Evolutionary conservation across 2,797 vertebrate species (phyloP), one percentile per base, ranked within the genome.

Genomic region (Anabas testudineus): DNA sequence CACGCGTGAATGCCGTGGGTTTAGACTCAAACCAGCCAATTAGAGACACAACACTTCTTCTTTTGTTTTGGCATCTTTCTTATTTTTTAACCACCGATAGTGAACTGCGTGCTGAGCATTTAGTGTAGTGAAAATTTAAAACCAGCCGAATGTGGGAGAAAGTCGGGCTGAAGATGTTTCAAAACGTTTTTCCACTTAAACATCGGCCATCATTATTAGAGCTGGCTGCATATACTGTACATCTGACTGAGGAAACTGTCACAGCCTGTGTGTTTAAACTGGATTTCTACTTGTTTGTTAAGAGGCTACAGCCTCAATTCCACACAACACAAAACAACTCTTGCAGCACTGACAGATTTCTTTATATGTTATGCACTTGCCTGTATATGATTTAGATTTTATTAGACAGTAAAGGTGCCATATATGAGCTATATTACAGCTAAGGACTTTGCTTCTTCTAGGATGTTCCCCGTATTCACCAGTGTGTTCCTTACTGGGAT

Each of bases 1-100:
- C 43, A 19, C 18, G 14, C 71, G 52, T 64, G 55, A n/a, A 36
- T 60, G 52, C 3, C 32, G 49, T 30, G 43, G 32, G 32, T 21
- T 41, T 53, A 12, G 43, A 56, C 34, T 49, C 36, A 36, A 49
- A 41, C 22, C 54, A 67, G 53, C 49, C 5, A 12, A 32, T 10
- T 34, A n/a, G 34, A 14, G 1, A 39, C 13, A 39, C 37, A 39
- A 5, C 13, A 30, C 28, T 30, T 30, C 5, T 30, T 13, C 3
- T 6, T 36, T 19, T 34, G 37, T 18, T n/a, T 51, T n/a, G n/a
- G n/a, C n/a, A n/a, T n/a, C n/a, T n/a, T n/a, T n/a, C n/a, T n/a
- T n/a, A n/a, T 42, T 30, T 22, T 24, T 24, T 3, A 54, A 7
- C 21, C 32, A 8, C 7, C n/a, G 32, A 32, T 5, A 32, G 9